Evolutionary conservation across 2,888 invertebrate species (phyloP).

Genomic region (Eremobia ochroleuca): DNA sequence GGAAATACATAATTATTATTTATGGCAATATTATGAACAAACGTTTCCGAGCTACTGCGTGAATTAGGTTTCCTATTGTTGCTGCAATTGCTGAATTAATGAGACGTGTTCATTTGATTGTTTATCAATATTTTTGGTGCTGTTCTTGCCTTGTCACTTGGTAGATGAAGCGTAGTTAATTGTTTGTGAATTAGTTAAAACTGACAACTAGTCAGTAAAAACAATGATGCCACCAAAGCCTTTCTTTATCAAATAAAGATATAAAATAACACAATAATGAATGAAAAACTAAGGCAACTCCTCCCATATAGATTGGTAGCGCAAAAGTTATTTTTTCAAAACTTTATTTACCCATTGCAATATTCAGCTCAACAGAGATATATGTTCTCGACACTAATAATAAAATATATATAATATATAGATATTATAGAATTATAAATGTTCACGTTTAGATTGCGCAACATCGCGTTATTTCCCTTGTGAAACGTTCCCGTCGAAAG

Average conservation of each 20-base stretch:
- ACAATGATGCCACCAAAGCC: background rate
- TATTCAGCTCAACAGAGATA: background rate
- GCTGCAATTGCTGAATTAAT: constrained; percentile 17
- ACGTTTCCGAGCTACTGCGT: background rate
- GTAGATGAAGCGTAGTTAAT: background rate
- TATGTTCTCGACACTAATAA: constrained; percentile 3
- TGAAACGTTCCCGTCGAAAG: constrained; percentile 13
- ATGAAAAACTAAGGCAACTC: background rate
- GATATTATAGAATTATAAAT: constrained; percentile 36
- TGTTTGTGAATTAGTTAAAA: background rate
- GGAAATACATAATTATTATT: constrained; percentile 33
- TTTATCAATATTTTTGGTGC: background rate
- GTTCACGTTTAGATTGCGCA: constrained; percentile 24
- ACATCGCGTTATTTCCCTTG: constrained; percentile 47
- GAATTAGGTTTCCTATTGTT: constrained; percentile 24
- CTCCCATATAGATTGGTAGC: background rate
- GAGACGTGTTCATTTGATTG: constrained; percentile 20
- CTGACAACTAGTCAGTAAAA: background rate
- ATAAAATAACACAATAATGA: background rate
- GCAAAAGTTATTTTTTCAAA: background rate
- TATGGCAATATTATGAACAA: constrained; percentile 36
- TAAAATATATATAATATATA: too few relatives aligned
- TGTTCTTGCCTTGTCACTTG: background rate
- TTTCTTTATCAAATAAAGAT: background rate
- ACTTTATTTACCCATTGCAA: background rate